Percentiles rank a stretch among this genome's conserved stretches.
These are phyloP conservation scores for Psilopsiagon aurifrons DNA, from an alignment of 2,113 vertebrate species.

Conservation along the genomic window DNA sequence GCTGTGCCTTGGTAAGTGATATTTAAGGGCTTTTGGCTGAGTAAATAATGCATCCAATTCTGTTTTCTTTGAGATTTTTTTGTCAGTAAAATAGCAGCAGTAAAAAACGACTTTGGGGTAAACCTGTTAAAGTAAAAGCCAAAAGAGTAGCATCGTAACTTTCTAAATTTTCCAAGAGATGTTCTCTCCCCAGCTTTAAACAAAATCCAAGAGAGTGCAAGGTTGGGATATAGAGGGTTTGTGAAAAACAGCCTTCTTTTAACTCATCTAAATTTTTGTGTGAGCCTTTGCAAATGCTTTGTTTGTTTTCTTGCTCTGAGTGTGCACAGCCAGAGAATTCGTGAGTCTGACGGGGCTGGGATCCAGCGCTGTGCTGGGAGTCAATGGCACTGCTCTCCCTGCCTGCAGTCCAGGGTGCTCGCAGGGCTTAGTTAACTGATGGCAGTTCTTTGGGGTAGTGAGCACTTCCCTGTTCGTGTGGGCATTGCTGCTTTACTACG, in stretches of 20 bases:
- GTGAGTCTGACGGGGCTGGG: neutral
- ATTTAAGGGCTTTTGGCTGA: constrained; percentile 51
- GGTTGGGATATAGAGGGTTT: neutral
- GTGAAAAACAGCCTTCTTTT: neutral
- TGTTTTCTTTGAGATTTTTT: neutral
- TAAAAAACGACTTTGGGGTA: neutral
- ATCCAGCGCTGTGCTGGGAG: neutral
- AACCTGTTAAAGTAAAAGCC: neutral
- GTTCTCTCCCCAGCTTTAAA: neutral
- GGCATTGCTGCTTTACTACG: neutral
- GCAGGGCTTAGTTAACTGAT: neutral
- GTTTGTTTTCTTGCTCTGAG: neutral
- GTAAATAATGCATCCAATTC: constrained; percentile 34
- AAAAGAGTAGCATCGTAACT: neutral
- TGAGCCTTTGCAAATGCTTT: constrained; percentile 27
- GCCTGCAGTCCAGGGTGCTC: neutral
- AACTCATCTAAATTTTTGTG: neutral
- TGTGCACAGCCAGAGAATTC: neutral
- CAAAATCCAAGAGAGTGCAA: neutral
- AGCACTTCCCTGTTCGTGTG: neutral
- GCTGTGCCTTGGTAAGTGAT: constrained; percentile 31
- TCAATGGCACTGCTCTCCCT: neutral
- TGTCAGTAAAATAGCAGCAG: neutral
- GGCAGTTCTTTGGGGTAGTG: neutral
- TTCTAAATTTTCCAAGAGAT: neutral